A percentile compares a stretch with the other conserved stretches of the same genome.
Conservation (phyloP, 2,113 vertebrate genomes). For the Tupaia chinensis region DNA sequence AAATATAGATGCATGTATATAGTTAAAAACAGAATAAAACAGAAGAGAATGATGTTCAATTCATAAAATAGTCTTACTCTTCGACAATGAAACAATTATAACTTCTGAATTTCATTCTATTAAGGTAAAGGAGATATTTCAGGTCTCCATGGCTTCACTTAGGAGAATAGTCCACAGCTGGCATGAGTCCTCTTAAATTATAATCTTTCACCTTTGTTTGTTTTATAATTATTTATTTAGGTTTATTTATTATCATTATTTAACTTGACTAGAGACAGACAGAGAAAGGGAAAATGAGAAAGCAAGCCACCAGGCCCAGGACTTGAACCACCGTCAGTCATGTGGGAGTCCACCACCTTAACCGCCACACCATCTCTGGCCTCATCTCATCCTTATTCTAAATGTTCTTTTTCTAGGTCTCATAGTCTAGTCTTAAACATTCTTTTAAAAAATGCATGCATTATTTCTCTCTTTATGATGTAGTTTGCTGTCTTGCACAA, state of each 20-base stretch:
- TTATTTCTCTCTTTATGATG: conserved; percentile 45
- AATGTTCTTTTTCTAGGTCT: neutral
- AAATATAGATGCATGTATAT: neutral
- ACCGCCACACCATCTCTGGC: too few species aligned
- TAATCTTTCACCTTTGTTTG: neutral
- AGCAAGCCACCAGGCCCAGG: too few species aligned
- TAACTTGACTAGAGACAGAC: too few species aligned
- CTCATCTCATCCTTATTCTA: neutral
- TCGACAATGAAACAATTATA: neutral
- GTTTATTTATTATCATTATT: too few species aligned
- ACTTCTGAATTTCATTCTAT: neutral
- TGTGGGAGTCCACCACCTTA: too few species aligned
- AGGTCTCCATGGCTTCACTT: neutral
- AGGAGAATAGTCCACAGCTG: neutral
- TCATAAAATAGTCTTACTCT: neutral
- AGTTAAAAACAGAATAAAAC: neutral
- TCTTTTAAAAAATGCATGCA: neutral
- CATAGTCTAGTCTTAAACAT: neutral
- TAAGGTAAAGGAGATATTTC: neutral
- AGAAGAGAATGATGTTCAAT: neutral
- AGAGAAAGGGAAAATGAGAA: too few species aligned
- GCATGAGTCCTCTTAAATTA: neutral
- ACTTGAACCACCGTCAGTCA: too few species aligned
- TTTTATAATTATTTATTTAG: too few species aligned
- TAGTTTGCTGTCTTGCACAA: conserved; percentile 27